Conservation (phyloP, 2,113 vertebrate species). For the Phalacrocorax brasilianus region DNA sequence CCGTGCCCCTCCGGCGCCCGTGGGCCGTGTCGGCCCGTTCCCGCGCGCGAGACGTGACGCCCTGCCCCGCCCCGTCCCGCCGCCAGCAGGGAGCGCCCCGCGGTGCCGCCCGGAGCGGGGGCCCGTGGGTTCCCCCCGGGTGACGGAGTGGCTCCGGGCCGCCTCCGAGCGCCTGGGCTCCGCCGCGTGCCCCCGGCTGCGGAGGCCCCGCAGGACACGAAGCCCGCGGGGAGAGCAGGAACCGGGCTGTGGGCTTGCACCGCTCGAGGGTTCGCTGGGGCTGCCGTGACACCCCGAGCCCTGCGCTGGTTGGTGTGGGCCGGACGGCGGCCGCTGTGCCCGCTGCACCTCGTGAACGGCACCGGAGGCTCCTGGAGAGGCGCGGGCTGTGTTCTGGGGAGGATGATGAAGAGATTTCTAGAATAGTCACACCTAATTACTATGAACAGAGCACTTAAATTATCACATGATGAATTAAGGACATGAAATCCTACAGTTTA, state of each 20-base stretch:
- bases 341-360: fast-evolving
- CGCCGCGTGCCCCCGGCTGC: too few species aligned
- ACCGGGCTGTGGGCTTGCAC: background rate
- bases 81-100: too few species aligned
- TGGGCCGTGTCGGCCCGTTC: too few species aligned
- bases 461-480: background rate
- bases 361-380: background rate
- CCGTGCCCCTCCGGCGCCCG: too few species aligned
- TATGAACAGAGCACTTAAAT: background rate
- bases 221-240: background rate
- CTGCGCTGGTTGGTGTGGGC: background rate
- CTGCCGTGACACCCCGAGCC: background rate
- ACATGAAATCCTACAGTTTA: background rate
- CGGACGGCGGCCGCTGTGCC: background rate
- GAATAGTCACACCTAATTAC: background rate
- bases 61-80: too few species aligned
- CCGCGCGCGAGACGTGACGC: too few species aligned
- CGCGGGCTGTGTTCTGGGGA: background rate
- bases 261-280: fast-evolving
- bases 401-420: background rate
- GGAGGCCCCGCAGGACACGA: too few species aligned
- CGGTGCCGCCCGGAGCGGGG: too few species aligned
- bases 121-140: too few species aligned
- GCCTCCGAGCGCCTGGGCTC: too few species aligned
- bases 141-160: too few species aligned